Evolutionary conservation across 35 echinoderm and acorn worm species (phyloP), one percentile per base, ranked within the genome.

Genomic region (Nesometra sesokonis): DNA sequence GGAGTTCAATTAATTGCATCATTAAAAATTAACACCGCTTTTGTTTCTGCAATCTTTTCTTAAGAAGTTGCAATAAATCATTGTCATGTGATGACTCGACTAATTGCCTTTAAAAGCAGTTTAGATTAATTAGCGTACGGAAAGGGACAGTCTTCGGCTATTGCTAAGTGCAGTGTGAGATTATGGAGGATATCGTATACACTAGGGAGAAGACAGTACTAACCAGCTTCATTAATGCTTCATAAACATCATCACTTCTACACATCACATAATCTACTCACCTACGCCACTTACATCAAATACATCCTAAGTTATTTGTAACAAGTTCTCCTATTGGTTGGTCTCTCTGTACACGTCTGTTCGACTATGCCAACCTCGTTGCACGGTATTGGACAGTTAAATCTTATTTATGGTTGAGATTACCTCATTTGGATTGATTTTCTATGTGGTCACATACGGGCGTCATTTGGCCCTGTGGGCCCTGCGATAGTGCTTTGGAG

Each of bases 401-500:
- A 67, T 67, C 52, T 67, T 67, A 67, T 67, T 67, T 67, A 67
- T 67, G 52, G 52, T 67, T 67, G 52, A 67, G 52, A 67, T 67
- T 67, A 67, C 23, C 52, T 2, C 52, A 19, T 67, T 67, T 67
- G 52, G 52, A 67, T 19, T 13, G 52, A 67, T 19, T 9, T 13
- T 5, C 52, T 17, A 2, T 67, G 52, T 27, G 52, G 52, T 67
- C 52, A 67, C 52, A 19, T 27, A 27, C 39, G 52, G 52, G 52
- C 52, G 52, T 67, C 52, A 67, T 19, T 67, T 67, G 52, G 52
- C 52, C 52, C 52, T 67, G 7, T 67, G 52, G 52, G 52, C 23
- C 52, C 21, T 19, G 11, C 9, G 23, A 19, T 67, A 67, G 52
- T 67, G 52, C 9, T 67, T 9, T 67, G 52, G 52, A 67, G 52